Evolutionary conservation across 2,797 vertebrate species (phyloP).

Genomic region (Labeo calbasu): DNA sequence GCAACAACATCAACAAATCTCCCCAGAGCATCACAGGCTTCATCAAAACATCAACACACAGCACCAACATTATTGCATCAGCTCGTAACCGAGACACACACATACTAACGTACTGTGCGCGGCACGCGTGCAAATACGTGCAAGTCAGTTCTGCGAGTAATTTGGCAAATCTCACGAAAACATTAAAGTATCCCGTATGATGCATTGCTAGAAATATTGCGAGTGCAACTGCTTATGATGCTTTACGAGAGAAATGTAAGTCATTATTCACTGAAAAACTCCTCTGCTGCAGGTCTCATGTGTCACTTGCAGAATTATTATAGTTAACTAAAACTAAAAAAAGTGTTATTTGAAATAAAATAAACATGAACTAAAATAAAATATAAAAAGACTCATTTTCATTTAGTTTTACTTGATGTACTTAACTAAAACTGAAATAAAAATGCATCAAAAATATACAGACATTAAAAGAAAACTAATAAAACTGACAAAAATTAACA

Average conservation of each 20-base stretch:
- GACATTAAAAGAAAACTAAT: too few relatives aligned
- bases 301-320: background rate
- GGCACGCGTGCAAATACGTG: background rate
- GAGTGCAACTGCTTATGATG: background rate
- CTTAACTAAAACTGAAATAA: background rate
- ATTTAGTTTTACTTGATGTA: background rate
- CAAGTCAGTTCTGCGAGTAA: background rate
- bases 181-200: background rate
- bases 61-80: constrained; percentile 27
- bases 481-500: too few relatives aligned
- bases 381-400: background rate
- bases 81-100: background rate
- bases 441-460: too few relatives aligned
- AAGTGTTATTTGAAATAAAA: background rate
- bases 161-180: background rate
- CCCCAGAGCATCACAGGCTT: constrained; percentile 13
- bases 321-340: background rate
- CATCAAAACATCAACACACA: constrained; percentile 35
- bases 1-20: constrained; percentile 20
- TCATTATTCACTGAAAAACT: background rate
- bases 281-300: background rate
- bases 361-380: background rate
- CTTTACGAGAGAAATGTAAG: background rate
- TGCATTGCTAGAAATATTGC: background rate
- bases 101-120: background rate